Conservation (phyloP, 2,113 vertebrate genomes). For the Spea bombifrons region DNA sequence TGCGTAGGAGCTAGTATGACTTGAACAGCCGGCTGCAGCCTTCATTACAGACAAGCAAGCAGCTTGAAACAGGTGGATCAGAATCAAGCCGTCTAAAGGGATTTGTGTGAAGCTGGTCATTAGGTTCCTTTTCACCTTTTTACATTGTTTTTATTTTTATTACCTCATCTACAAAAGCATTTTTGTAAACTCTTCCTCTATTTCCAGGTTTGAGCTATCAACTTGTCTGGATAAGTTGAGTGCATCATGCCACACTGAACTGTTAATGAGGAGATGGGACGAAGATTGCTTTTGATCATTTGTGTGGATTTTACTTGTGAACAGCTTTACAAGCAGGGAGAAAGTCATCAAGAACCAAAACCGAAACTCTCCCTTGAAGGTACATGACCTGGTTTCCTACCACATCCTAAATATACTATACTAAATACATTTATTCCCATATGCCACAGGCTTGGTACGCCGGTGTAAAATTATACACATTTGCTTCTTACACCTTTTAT, state of each 20-base stretch:
- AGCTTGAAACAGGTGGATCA: slow-evolving; percentile 75
- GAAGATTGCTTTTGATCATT: slow-evolving; percentile 63
- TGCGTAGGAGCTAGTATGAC: slow-evolving; percentile 77
- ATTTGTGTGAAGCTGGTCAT: slow-evolving; percentile 70
- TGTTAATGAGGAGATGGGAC: slow-evolving; percentile 78
- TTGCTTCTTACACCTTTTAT: too few species aligned
- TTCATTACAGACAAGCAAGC: slow-evolving; percentile 75
- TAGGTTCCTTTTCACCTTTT: slow-evolving; percentile 50
- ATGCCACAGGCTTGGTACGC: too few species aligned
- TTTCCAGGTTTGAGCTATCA: slow-evolving; percentile 68
- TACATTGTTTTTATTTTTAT: neutral
- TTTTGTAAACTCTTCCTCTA: slow-evolving; percentile 48
- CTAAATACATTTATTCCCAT: too few species aligned
- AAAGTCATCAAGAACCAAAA: slow-evolving; percentile 54
- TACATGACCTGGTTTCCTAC: slow-evolving; percentile 53
- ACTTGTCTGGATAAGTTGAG: slow-evolving; percentile 57
- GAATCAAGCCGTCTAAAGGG: slow-evolving; percentile 66
- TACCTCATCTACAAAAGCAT: slow-evolving; percentile 54
- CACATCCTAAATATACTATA: neutral
- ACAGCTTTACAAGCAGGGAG: slow-evolving; percentile 58
- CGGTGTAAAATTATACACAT: too few species aligned
- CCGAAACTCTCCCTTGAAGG: slow-evolving; percentile 59
- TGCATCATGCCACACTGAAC: slow-evolving; percentile 60
- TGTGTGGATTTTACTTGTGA: slow-evolving; percentile 65
- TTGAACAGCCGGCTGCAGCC: slow-evolving; percentile 76